A percentile compares a stretch with the other conserved stretches of the same genome.
Evolutionary conservation across 1,140 invertebrate genomes (phyloP).

Genomic region (Zaprionus ghesquierei): DNA sequence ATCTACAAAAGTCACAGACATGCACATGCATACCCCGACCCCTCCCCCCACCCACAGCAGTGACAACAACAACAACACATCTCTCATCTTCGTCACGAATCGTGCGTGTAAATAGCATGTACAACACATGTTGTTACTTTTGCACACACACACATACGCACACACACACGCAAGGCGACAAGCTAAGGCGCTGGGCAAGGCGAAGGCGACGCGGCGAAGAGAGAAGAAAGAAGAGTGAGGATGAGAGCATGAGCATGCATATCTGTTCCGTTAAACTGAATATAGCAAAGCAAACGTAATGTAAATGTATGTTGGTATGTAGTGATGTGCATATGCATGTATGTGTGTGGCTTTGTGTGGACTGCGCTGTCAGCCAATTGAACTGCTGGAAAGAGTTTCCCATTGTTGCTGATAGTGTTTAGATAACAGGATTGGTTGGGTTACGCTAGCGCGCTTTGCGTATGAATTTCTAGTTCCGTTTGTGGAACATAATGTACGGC

Average conservation of each 20-base stretch:
- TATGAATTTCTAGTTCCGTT: too few relatives aligned
- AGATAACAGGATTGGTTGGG: not conserved
- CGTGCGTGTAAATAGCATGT: conserved; percentile 75
- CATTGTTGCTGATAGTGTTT: not conserved
- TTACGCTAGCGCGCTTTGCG: not conserved
- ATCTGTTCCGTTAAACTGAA: conserved; percentile 26
- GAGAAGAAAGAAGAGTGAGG: not conserved
- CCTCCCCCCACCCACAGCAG: not conserved
- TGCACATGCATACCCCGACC: conserved; percentile 43
- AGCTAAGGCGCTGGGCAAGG: not conserved
- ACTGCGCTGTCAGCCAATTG: not conserved
- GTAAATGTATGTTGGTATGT: not conserved
- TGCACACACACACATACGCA: not conserved
- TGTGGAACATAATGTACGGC: not conserved
- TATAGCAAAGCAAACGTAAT: not conserved
- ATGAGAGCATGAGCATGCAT: conserved; percentile 26
- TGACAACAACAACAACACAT: not conserved
- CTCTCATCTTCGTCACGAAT: conserved; percentile 39
- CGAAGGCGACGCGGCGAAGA: not conserved
- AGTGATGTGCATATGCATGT: not conserved
- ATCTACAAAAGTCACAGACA: conserved; percentile 78
- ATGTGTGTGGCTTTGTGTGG: not conserved
- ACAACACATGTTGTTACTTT: conserved; percentile 57
- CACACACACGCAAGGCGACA: not conserved
- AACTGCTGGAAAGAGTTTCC: not conserved